Percentiles rank a stretch among this genome's conserved stretches.
Evolutionary conservation across 2,113 vertebrate genomes (phyloP).

Genomic region (Turnix velox): DNA sequence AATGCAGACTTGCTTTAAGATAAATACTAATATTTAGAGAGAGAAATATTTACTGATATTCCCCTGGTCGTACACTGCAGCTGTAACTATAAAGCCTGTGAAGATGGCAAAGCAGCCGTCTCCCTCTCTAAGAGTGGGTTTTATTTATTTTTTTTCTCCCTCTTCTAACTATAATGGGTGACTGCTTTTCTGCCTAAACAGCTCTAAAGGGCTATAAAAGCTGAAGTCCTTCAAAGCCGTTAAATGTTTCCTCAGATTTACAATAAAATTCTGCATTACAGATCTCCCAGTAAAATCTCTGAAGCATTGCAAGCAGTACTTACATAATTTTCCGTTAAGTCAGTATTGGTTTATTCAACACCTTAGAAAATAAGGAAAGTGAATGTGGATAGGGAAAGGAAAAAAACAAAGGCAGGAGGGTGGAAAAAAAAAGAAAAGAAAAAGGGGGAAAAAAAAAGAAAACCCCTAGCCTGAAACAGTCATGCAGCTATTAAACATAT

Average conservation of each 20-base stretch:
- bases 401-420: conserved; percentile 36
- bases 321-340: conserved; percentile 66
- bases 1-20: conserved; percentile 5
- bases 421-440: neutral
- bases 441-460: neutral
- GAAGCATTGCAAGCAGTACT: conserved; percentile 47
- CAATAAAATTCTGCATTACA: conserved; percentile 64
- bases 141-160: neutral
- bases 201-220: conserved; percentile 65
- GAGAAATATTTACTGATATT: conserved; percentile 19
- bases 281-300: conserved; percentile 63
- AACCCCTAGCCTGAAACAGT: conserved; percentile 46
- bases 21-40: conserved; percentile 53
- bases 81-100: neutral
- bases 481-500: conserved; percentile 73
- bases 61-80: neutral
- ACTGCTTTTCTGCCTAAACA: conserved; percentile 60
- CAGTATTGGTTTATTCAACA: conserved; percentile 66
- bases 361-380: conserved; percentile 66
- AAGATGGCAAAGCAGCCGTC: conserved; percentile 8
- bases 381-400: conserved; percentile 26
- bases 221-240: conserved; percentile 68
- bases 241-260: conserved; percentile 61
- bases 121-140: neutral
- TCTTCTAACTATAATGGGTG: conserved; percentile 25